Conservation (phyloP, 1,140 invertebrate genomes). For the Acromyrmex heyeri region DNA sequence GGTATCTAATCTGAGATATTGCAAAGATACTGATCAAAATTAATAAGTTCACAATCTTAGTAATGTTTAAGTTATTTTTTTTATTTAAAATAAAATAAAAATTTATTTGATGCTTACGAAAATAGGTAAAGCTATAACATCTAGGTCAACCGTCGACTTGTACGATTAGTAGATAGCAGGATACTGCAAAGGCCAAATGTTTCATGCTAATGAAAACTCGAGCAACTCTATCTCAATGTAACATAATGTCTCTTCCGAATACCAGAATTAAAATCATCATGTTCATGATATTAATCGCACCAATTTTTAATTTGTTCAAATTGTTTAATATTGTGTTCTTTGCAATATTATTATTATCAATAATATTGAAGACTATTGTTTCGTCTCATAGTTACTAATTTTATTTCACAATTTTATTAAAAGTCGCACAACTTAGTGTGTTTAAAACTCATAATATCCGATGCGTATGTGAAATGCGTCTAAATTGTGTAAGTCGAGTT, state of each 20-base stretch:
- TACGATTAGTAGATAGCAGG: conserved; percentile 60
- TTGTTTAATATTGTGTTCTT: too few species aligned
- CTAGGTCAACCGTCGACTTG: conserved; percentile 66
- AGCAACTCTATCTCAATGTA: conserved; percentile 27
- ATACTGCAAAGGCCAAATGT: conserved; percentile 54
- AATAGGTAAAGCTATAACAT: conserved; percentile 51
- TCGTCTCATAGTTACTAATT: not conserved
- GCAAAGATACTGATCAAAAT: not conserved
- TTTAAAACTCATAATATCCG: not conserved
- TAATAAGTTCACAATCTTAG: not conserved
- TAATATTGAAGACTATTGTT: not conserved
- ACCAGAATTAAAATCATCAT: not conserved
- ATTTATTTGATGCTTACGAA: conserved; percentile 20
- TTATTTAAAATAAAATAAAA: conserved; percentile 1
- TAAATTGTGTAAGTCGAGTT: conserved; percentile 35
- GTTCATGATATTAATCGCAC: not conserved
- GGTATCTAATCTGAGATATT: conserved; percentile 42
- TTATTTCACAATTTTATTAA: not conserved
- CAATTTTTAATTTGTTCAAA: conserved; percentile 6
- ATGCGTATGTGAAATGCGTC: conserved; percentile 4
- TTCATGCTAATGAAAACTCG: conserved; percentile 57
- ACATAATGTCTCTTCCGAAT: conserved; percentile 43
- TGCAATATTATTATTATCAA: too few species aligned
- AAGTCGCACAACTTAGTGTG: not conserved
- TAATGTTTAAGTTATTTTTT: not conserved